Percentiles rank a stretch among this genome's conserved stretches.
These are phyloP conservation scores for Clarias fuscus DNA, from an alignment of 2,797 vertebrate genomes.

Conservation along the genomic window DNA sequence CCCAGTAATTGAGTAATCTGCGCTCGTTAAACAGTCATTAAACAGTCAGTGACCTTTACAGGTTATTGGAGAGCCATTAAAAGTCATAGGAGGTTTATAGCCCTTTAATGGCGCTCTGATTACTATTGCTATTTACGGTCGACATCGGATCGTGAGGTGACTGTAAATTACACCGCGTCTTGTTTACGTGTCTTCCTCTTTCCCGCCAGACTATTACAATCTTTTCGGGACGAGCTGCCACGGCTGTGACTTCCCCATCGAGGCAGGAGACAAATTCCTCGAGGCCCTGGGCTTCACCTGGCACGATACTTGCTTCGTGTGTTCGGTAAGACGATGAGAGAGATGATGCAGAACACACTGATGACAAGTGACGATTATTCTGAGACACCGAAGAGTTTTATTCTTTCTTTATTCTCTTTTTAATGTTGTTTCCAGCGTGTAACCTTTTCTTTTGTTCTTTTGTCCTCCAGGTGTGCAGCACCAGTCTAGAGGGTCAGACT, in stretches of 20 bases:
- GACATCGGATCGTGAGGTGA: not conserved
- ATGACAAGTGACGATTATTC: not conserved
- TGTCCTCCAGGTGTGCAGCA: constrained; percentile 83
- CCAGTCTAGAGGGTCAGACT: constrained; percentile 88
- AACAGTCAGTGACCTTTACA: constrained; percentile 45
- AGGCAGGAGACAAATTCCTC: constrained; percentile 96
- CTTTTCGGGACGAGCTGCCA: constrained; percentile 93
- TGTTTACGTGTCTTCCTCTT: constrained; percentile 19
- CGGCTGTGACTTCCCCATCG: constrained; percentile 96
- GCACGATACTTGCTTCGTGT: constrained; percentile 99
- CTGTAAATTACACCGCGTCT: constrained; percentile 7
- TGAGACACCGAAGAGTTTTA: not conserved
- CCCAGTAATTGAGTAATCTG: constrained; percentile 36
- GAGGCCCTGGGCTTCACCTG: constrained; percentile 92
- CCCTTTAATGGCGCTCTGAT: not conserved
- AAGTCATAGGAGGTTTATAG: constrained; percentile 37
- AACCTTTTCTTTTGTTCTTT: constrained; percentile 17
- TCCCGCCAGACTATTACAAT: constrained; percentile 85
- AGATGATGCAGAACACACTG: not conserved
- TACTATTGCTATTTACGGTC: constrained; percentile 11
- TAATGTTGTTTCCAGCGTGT: not conserved
- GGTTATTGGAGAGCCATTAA: constrained; percentile 43
- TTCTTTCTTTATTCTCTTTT: not conserved
- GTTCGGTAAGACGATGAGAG: constrained; percentile 76
- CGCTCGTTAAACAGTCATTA: constrained; percentile 44